phyloP scores from a whole-genome alignment of 1,140 invertebrate genomes.

The Saxidomus purpurata region DNA sequence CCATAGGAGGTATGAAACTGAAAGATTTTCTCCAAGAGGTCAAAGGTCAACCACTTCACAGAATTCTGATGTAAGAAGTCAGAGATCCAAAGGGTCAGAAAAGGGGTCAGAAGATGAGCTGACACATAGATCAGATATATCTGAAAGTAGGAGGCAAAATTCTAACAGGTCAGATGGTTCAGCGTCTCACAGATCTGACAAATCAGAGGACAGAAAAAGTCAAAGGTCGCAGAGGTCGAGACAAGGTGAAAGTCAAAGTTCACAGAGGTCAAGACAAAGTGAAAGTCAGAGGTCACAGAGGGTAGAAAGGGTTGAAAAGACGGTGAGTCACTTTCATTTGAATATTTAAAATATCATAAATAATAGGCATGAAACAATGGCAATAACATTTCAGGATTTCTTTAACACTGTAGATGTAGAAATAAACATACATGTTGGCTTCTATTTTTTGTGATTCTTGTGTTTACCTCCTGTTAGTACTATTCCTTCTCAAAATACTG shows the following conservation, averaged over 20 bases:
- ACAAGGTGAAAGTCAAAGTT: not conserved
- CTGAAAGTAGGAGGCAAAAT: not conserved
- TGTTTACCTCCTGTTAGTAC: too few relatives aligned
- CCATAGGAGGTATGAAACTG: not conserved
- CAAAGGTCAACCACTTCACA: slow-evolving; percentile 18
- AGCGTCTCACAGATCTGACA: not conserved
- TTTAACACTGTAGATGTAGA: too few relatives aligned
- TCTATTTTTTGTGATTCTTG: too few relatives aligned
- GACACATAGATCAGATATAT: slow-evolving; percentile 8
- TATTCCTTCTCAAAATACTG: too few relatives aligned
- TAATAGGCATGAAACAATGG: too few relatives aligned
- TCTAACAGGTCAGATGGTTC: slow-evolving; percentile 3
- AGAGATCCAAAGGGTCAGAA: slow-evolving; percentile 16
- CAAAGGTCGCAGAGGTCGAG: not conserved
- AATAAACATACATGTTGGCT: too few relatives aligned
- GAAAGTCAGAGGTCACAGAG: slow-evolving; percentile 34
- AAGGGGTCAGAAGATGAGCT: not conserved
- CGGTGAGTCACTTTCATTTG: slow-evolving; percentile 4
- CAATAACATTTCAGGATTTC: too few relatives aligned
- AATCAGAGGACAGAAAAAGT: slow-evolving; percentile 7
- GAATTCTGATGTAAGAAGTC: not conserved
- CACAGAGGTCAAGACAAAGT: slow-evolving; percentile 4
- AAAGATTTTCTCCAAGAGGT: not conserved
- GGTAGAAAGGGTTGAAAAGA: not conserved
- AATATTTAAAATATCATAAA: too few relatives aligned